These are phyloP conservation scores for Oreamnos americanus DNA, from an alignment of 2,113 vertebrate genomes.

Conservation along the genomic window DNA sequence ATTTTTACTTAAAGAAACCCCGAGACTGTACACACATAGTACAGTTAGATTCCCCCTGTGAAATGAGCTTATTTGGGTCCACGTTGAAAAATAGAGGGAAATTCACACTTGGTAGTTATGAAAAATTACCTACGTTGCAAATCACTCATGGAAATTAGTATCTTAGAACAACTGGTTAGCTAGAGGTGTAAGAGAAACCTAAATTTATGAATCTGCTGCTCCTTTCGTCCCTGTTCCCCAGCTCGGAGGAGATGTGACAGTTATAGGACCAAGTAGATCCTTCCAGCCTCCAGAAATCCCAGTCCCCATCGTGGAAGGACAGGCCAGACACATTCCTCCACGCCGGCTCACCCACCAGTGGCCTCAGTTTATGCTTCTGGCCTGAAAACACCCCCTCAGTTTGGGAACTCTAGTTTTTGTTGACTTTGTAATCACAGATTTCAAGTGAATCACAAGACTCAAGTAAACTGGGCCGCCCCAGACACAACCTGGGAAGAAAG, in stretches of 20 bases:
- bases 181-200: not conserved
- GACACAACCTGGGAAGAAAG: not conserved
- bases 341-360: accelerated
- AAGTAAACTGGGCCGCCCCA: not conserved
- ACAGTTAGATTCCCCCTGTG: not conserved
- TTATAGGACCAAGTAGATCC: not conserved
- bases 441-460: not conserved
- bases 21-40: no score
- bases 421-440: not conserved
- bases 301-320: accelerated
- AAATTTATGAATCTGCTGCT: not conserved
- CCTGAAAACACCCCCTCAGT: not conserved
- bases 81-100: not conserved
- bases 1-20: not conserved
- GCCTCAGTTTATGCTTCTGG: not conserved
- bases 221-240: not conserved
- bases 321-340: accelerated
- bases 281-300: not conserved
- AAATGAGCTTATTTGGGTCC: not conserved
- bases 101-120: not conserved
- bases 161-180: not conserved
- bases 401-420: not conserved
- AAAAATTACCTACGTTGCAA: not conserved
- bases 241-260: no score
- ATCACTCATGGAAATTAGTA: not conserved